Evolutionary conservation across 1,140 invertebrate genomes (phyloP).

Genomic region (Carposina sasakii): DNA sequence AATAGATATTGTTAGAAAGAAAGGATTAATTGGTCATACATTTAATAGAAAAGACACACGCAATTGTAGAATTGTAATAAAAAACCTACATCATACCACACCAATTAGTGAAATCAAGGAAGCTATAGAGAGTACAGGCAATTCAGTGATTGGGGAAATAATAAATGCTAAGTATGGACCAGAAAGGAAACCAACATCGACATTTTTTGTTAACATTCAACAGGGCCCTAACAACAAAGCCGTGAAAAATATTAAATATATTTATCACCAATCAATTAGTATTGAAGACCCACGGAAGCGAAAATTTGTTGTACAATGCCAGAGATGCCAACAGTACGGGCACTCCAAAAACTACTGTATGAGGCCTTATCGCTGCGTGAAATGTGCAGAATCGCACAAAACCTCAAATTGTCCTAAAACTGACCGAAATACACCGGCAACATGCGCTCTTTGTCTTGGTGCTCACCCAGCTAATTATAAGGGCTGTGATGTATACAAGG

Average conservation of each 20-base stretch:
- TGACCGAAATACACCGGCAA: slow-evolving; percentile 6
- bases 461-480: slow-evolving; percentile 13
- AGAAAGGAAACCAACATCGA: slow-evolving; percentile 3
- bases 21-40: slow-evolving; percentile 8
- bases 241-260: slow-evolving; percentile 22
- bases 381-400: slow-evolving; percentile 6
- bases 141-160: slow-evolving; percentile 1
- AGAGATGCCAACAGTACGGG: slow-evolving; percentile 40
- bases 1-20: slow-evolving; percentile 1
- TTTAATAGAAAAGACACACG: slow-evolving; percentile 4
- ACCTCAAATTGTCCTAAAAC: slow-evolving; percentile 1
- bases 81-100: slow-evolving; percentile 1
- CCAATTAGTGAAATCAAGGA: neutral
- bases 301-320: slow-evolving; percentile 34
- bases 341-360: neutral
- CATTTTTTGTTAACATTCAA: slow-evolving; percentile 32
- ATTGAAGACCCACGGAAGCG: slow-evolving; percentile 25
- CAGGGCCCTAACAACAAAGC: slow-evolving; percentile 39
- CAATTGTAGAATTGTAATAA: neutral
- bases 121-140: neutral
- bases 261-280: slow-evolving; percentile 21
- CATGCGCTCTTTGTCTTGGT: slow-evolving; percentile 7
- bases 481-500: slow-evolving; percentile 4
- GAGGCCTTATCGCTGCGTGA: slow-evolving; percentile 2
- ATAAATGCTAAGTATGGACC: slow-evolving; percentile 4